phyloP scores from a whole-genome alignment of 2,113 vertebrate species.

The Equus quagga region DNA sequence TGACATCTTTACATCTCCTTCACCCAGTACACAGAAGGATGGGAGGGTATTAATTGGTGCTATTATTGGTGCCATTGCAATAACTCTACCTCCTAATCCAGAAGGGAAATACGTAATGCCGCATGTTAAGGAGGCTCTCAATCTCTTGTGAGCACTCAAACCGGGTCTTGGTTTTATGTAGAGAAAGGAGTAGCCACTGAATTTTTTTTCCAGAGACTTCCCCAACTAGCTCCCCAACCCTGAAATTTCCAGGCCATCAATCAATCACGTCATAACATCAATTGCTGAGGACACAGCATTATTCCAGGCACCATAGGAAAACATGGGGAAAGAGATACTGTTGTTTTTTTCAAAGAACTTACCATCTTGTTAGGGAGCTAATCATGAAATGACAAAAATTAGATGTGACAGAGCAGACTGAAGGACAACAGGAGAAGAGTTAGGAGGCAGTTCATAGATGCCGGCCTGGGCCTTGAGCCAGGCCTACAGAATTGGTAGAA shows the following conservation, averaged over 20 bases:
- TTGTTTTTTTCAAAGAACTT: background rate
- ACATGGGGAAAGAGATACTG: background rate
- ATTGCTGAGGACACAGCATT: background rate
- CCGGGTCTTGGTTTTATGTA: background rate
- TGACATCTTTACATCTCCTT: slow-evolving; percentile 60
- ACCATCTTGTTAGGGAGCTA: background rate
- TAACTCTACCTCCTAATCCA: background rate
- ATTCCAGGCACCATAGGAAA: background rate
- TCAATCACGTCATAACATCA: slow-evolving; percentile 23
- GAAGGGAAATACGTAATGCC: background rate
- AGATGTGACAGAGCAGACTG: background rate
- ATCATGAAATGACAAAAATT: background rate
- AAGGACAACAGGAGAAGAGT: background rate
- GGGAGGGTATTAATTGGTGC: slow-evolving; percentile 25
- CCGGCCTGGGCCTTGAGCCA: background rate
- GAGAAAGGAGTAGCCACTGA: background rate
- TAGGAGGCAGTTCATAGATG: background rate
- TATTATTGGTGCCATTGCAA: background rate
- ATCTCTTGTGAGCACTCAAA: background rate
- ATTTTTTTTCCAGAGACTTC: background rate
- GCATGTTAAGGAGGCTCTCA: background rate
- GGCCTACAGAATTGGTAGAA: background rate
- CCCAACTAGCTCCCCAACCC: background rate
- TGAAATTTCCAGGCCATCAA: background rate
- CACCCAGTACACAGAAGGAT: background rate